Base-by-base conservation (phyloP, 2,113 vertebrate genomes). In the Smithornis capensis region DNA sequence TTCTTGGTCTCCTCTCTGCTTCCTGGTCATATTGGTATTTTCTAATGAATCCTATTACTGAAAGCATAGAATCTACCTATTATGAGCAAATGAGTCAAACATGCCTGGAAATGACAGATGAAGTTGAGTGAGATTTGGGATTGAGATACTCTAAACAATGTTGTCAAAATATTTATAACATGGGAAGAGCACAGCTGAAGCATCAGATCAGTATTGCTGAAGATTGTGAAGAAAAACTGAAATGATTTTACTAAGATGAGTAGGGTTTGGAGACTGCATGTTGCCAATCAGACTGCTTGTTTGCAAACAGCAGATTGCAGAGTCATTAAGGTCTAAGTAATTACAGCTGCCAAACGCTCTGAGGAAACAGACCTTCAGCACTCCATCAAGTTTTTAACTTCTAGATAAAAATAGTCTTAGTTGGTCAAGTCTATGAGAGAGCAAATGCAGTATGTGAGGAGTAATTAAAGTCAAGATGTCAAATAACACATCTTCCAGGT, bases 121-220 rank as follows among this genome's bases (percentile, higher is more conserved):
- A 89, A 93, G 50, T 45, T 82, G 68, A 74, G 13, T 88, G 64
- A 92, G 23, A 87, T 81, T 85, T 90, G 38, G 82, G 52, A 74
- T 10, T 74, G 56, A 83, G 53, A 68, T 89, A 70, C 40, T 85
- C 29, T 64, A 74, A 87, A 93, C 19, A 33, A 62, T 70, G 23
- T 89, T 96, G 83, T 93, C 88, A 96, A 94, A 95, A 93, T 96
- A 93, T 90, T 97, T 95, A 76, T 83, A 75, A 53, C 14, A 2
- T 67, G 31, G 56, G 35, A 94, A 71, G n/a, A 94, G 57, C 4
- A 0, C 38, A 92, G 52, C 28, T 87, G 73, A 93, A 87, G 18
- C 40, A 81, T 81, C 60, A 59, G 53, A 85, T 75, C 40, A 67
- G 21, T 60, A 63, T 64, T 87, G 37, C 50, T 85, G 53, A 77